Base-by-base conservation (phyloP, 2,888 invertebrate genomes). In the Nesidiocoris tenuis region DNA sequence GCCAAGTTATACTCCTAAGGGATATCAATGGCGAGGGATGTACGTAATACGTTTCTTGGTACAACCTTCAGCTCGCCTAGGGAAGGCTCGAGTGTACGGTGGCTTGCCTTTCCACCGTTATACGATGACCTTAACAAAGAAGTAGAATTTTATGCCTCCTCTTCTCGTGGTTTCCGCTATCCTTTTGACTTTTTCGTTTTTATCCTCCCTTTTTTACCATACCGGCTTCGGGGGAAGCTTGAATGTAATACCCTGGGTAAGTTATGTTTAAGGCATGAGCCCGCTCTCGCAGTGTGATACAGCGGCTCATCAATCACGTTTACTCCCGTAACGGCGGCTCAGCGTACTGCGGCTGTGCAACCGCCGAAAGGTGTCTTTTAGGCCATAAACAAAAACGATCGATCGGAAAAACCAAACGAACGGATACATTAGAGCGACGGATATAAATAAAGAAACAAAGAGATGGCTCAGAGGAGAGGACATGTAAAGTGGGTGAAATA, bases 251-350 rank as follows among this genome's bases (percentile, higher is more conserved):
- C 70, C 59, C n/a, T n/a, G 2, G 59, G 70, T 59, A 70, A 70
- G 70, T 70, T 70, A 70, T 70, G 70, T 70, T 70, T 70, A 57
- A 70, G 54, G 70, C 70, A 70, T 70, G 70, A 70, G 59, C 57
- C 23, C 9, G 5, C 59, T 67, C 67, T 57, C 54, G 22, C 67
- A n/a, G n/a, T 3, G 70, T 59, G 70, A 70, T 70, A 70, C 70
- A 70, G 23, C 23, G 59, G 56, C 70, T 23, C 70, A 70, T 70
- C 70, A 56, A 70, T 70, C 70, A 70, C 59, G 39, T 39, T n/a
- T 39, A 12, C 39, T 39, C 3, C 3, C 39, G 12, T 12, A 39
- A 12, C 39, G 39, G 39, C 39, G 12, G 39, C 39, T 39, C 39
- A 12, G 12, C 16, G 18, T 63, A 21, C 7, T 18, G 39, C 5